phyloP scores from a whole-genome alignment of 2,113 vertebrate species.

The Cygnus atratus region DNA sequence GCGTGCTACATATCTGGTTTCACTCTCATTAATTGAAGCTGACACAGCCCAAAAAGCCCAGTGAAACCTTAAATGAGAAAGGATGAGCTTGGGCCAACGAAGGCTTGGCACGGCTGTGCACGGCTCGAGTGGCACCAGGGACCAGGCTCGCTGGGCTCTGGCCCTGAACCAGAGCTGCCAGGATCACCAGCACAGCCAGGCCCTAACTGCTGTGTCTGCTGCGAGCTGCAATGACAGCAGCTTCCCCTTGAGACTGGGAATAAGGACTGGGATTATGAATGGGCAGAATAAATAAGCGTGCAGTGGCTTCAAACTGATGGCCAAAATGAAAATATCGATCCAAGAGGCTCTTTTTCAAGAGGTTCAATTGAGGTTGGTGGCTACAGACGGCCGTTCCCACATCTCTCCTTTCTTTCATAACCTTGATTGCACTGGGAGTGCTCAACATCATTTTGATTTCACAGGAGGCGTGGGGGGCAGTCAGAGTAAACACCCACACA shows the following conservation, averaged over 20 bases:
- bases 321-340: background rate
- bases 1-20: constrained; percentile 3
- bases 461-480: background rate
- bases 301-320: background rate
- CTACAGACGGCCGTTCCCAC: background rate
- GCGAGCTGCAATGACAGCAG: background rate
- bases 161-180: background rate
- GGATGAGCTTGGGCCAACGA: constrained; percentile 13
- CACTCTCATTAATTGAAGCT: constrained; percentile 23
- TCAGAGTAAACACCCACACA: background rate
- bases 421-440: background rate
- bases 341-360: background rate
- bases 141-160: background rate
- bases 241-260: background rate
- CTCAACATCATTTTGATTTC: background rate
- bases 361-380: background rate
- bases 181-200: accelerated
- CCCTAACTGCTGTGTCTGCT: background rate
- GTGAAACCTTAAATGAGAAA: constrained; percentile 43
- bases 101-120: background rate
- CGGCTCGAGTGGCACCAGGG: background rate
- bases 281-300: background rate
- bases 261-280: background rate
- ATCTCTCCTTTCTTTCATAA: background rate
- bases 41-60: constrained; percentile 17